Conservation (phyloP, 2,888 invertebrate genomes). For the Monochamus alternatus region DNA sequence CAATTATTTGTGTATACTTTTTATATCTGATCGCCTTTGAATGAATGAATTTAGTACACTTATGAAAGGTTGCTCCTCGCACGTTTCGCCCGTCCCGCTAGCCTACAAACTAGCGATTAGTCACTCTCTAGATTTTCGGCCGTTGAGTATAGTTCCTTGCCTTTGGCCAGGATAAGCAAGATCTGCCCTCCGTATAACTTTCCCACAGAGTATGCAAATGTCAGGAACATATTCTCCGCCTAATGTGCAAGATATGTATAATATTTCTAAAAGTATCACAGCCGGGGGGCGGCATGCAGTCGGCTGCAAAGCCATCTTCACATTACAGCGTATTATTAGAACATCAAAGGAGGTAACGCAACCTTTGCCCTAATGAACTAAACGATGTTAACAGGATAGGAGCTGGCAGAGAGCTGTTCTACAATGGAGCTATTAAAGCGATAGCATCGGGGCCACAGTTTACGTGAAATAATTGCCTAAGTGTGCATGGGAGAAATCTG, state of each 20-base stretch:
- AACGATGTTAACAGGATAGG: conserved; percentile 23
- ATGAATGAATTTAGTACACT: no score
- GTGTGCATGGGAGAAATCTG: conserved; percentile 1
- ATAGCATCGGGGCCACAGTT: conserved; percentile 7
- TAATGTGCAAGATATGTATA: not conserved
- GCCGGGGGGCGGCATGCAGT: not conserved
- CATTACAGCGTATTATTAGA: conserved; percentile 5
- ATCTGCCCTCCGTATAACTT: no score
- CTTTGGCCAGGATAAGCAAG: no score
- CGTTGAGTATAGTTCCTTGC: no score
- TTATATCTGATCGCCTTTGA: no score
- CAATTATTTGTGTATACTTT: no score
- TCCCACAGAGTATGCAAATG: no score
- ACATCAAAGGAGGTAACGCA: conserved; percentile 27
- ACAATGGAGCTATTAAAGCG: conserved; percentile 9
- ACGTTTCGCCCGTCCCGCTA: no score
- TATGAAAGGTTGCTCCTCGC: no score
- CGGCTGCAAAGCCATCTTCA: conserved; percentile 1
- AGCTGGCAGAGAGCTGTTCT: not conserved
- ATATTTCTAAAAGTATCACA: conserved; percentile 1
- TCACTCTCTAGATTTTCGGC: no score
- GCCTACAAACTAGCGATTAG: no score
- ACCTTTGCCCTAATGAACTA: conserved; percentile 25
- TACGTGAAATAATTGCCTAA: conserved; percentile 4
- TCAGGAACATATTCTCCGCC: no score